Base-by-base conservation (phyloP, 2,888 invertebrate genomes). In the Dendrolimus houi region DNA sequence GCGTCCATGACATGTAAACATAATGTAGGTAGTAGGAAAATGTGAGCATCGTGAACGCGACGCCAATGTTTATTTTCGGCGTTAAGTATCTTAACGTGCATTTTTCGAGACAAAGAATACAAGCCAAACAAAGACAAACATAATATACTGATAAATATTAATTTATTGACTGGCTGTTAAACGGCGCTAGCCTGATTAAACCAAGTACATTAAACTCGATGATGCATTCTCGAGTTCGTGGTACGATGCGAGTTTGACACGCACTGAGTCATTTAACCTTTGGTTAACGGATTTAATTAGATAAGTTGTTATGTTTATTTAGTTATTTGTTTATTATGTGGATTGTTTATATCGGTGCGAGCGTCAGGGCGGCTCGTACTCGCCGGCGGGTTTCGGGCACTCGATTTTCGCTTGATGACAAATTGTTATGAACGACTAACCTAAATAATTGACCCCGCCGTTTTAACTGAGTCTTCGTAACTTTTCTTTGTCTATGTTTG, bases 31-130 rank as follows among this genome's bases (percentile, higher is more conserved):
- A 58, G 57, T 40, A 58, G 57, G 58, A 62, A 62, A 66, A 60
- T 56, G 58, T 57, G 57, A 52, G 56, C 55, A 17, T 59, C 62
- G 60, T 61, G 59, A 67, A 69, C 63, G 62, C 69, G 66, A 60
- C 67, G 75, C 69, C 71, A 70, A 71, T 63, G 64, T 60, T 75
- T 84, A 83, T 80, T 84, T 80, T 80, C 77, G 80, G 81, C 83
- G 29, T 79, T 76, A 70, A 70, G 69, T 67, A 70, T 74, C 72
- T 75, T 75, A 72, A 81, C 77, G 73, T 77, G 70, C 72, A 71
- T 72, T 75, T 75, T 74, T 67, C 61, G 62, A 62, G 70, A 67
- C 68, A 69, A 64, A 61, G 60, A 62, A 62, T 42, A 10, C 17
- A 41, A 9, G 29, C 12, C 0, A 47, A 47, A 47, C 47, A 47